These are phyloP conservation scores for Semnopithecus entellus DNA, from an alignment of 2,113 vertebrate species.

Conservation along the genomic window DNA sequence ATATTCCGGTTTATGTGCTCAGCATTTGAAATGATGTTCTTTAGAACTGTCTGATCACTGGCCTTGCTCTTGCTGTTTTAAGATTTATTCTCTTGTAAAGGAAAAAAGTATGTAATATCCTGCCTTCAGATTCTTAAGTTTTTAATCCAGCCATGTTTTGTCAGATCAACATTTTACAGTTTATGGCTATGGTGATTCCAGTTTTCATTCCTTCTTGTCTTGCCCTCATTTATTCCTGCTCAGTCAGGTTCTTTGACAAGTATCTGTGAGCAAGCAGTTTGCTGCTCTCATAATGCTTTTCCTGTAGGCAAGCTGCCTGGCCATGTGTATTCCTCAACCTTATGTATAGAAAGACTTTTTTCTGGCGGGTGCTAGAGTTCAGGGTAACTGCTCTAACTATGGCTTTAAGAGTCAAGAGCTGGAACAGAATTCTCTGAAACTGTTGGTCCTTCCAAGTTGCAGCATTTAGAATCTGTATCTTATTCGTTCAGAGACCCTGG, in stretches of 20 bases:
- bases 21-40: constrained; percentile 46
- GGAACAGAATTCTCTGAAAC: constrained; percentile 35
- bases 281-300: neutral
- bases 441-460: constrained; percentile 24
- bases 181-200: neutral
- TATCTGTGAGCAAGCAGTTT: constrained; percentile 33
- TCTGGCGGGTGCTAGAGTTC: constrained; percentile 29
- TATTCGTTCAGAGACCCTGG: constrained; percentile 8
- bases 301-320: neutral
- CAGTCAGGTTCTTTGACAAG: constrained; percentile 46
- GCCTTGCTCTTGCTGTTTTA: neutral
- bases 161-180: neutral
- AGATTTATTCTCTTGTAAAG: neutral
- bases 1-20: neutral
- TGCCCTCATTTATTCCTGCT: neutral
- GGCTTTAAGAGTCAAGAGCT: constrained; percentile 47
- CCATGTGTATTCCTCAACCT: constrained; percentile 44
- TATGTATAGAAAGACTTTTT: constrained; percentile 22
- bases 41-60: constrained; percentile 16
- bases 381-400: constrained; percentile 32
- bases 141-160: neutral
- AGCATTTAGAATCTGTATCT: constrained; percentile 34
- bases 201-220: neutral
- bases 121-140: neutral
- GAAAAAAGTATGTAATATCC: neutral